phyloP scores from a whole-genome alignment of 2,888 invertebrate genomes.

The Thyatira batis region DNA sequence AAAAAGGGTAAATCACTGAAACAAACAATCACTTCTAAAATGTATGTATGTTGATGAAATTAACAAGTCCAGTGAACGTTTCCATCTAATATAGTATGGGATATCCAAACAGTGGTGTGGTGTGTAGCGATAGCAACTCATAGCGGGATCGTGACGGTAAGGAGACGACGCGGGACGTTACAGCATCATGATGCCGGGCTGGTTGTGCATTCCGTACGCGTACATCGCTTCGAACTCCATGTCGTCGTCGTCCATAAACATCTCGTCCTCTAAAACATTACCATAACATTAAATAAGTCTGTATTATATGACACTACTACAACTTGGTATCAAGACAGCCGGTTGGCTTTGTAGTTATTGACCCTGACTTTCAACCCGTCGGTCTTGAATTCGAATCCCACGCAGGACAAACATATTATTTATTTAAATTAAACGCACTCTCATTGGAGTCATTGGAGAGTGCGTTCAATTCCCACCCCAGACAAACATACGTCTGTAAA shows the following conservation, averaged over 20 bases:
- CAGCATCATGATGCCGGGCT: slow-evolving; percentile 53
- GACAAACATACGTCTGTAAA: too few species aligned
- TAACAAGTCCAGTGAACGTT: background rate
- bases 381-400: too few species aligned
- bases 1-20: background rate
- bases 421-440: too few species aligned
- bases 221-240: slow-evolving; percentile 52
- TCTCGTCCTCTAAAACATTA: slow-evolving; percentile 53
- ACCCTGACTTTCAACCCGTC: too few species aligned
- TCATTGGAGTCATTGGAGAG: too few species aligned
- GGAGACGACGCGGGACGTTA: slow-evolving; percentile 24
- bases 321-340: too few species aligned
- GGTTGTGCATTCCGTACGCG: slow-evolving; percentile 44
- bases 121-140: slow-evolving; percentile 15
- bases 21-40: background rate
- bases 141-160: slow-evolving; percentile 14
- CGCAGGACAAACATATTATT: too few species aligned
- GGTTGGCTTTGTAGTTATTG: too few species aligned
- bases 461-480: too few species aligned
- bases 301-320: too few species aligned
- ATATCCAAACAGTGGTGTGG: too few species aligned
- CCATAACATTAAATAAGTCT: too few species aligned
- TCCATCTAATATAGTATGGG: background rate
- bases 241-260: slow-evolving; percentile 56
- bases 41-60: background rate